Evolutionary conservation across 35 echinoderm and acorn worm genomes (phyloP), one percentile per base, ranked within the genome.

Genomic region (Ptychodera flava): DNA sequence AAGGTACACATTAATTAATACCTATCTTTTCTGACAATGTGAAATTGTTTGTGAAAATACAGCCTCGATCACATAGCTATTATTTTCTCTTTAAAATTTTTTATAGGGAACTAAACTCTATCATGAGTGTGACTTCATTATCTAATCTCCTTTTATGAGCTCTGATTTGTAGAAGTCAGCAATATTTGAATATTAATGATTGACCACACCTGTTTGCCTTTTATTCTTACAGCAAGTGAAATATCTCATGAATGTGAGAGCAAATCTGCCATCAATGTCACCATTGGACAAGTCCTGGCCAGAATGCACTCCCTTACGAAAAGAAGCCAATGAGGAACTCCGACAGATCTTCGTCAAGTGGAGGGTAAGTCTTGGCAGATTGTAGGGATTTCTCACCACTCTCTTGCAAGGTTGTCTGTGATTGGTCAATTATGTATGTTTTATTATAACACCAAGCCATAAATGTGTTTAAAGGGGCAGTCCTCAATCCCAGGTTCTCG

Each of bases 261-360:
- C 85, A 28, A 92, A 98, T 28, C 81, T 98, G 31, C 95, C 95
- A 0, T 89, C 92, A 34, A 98, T 98, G 95, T 99, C 96, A 30
- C 96, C 96, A 1, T n/a, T 83, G 16, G 90, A 94, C 78, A 35
- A 36, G 16, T 78, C 88, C 33, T 99, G 96, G 96, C 96, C 96
- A 33, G 92, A 92, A 79, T 94, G 87, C 31, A 90, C 92, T 10
- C 78, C 88, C 36, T 75, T 94, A 0, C 93, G 94, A 53, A 82
- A 87, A 85, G 45, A 88, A 29, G 76, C 93, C 28, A 92, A 99
- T 88, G 88, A 90, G 38, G 87, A 94, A 81, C 93, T 99, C 78
- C 92, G 92, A 85, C 83, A 89, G 1, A 92, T 99, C 85, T 99
- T 99, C 88, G 37, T 87, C 31, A 78, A 28, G 36, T 94, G 96